These are phyloP conservation scores for Dendroctonus ponderosae DNA, from an alignment of 1,140 invertebrate species.

Conservation along the genomic window DNA sequence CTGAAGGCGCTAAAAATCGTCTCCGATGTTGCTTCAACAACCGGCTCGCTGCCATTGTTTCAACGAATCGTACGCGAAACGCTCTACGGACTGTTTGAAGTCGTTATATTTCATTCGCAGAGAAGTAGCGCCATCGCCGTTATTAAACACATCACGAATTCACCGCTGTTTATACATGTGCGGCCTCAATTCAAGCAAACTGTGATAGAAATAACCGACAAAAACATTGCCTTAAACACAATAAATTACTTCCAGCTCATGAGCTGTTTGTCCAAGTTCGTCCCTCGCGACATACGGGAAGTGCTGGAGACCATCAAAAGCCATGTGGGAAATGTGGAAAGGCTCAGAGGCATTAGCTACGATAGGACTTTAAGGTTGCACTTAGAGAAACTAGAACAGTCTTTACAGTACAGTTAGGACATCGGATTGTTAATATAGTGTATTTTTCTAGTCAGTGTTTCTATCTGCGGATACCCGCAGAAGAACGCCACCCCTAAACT, in stretches of 20 bases:
- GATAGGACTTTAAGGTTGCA: slow-evolving; percentile 44
- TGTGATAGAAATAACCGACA: slow-evolving; percentile 38
- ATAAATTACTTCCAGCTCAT: slow-evolving; percentile 46
- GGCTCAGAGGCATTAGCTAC: slow-evolving; percentile 45
- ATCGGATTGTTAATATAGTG: too few relatives aligned
- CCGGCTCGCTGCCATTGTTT: slow-evolving; percentile 26
- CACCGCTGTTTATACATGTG: slow-evolving; percentile 35
- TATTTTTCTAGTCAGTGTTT: too few relatives aligned
- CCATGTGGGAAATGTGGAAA: slow-evolving; percentile 42
- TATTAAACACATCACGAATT: slow-evolving; percentile 37
- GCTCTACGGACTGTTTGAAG: slow-evolving; percentile 42
- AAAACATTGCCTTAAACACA: slow-evolving; percentile 46
- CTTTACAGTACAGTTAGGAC: slow-evolving; percentile 10
- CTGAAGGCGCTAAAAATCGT: slow-evolving; percentile 44
- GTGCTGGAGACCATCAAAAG: slow-evolving; percentile 38
- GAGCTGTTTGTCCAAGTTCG: slow-evolving; percentile 40
- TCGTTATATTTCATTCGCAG: slow-evolving; percentile 43
- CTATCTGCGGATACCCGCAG: too few relatives aligned
- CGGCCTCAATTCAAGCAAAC: slow-evolving; percentile 31
- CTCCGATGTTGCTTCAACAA: slow-evolving; percentile 36
- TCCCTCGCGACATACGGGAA: slow-evolving; percentile 37
- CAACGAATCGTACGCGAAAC: slow-evolving; percentile 38
- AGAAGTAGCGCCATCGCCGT: slow-evolving; percentile 38
- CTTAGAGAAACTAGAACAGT: slow-evolving; percentile 40
- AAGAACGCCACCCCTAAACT: too few relatives aligned